A percentile compares a stretch with the other conserved stretches of the same genome.
Conservation (phyloP, 2,888 invertebrate genomes). For the Caenorhabditis sulstoni region DNA sequence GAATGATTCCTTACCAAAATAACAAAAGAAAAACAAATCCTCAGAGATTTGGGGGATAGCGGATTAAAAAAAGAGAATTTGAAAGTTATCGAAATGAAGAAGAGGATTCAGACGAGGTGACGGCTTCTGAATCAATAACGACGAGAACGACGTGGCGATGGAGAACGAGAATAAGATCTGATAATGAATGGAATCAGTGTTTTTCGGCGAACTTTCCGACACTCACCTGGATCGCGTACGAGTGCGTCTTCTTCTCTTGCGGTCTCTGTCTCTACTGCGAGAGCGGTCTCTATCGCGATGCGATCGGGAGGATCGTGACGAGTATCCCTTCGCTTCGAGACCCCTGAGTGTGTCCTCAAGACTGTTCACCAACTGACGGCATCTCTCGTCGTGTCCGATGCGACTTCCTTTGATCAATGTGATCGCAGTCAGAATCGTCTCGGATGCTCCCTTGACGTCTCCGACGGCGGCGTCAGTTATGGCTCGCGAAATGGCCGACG, state of each 20-base stretch:
- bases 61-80: not conserved
- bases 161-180: conserved; percentile 59
- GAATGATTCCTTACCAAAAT: too few relatives aligned
- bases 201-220: not conserved
- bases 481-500: conserved; percentile 96
- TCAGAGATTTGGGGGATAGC: not conserved
- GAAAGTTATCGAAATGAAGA: conserved; percentile 10
- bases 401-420: conserved; percentile 98
- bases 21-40: not conserved
- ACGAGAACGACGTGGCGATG: conserved; percentile 57
- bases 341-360: conserved; percentile 97
- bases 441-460: conserved; percentile 97
- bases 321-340: conserved; percentile 89
- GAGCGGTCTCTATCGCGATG: conserved; percentile 59
- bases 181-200: conserved; percentile 1
- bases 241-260: conserved; percentile 67
- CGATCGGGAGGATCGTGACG: conserved; percentile 35
- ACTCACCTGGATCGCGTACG: conserved; percentile 52
- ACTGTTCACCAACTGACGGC: conserved; percentile 96
- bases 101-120: not conserved
- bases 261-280: conserved; percentile 66
- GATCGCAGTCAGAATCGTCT: conserved; percentile 98
- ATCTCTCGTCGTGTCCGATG: conserved; percentile 95
- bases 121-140: conserved; percentile 18
- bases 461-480: conserved; percentile 84